Evolutionary conservation across 2,113 vertebrate species (phyloP).

Genomic region (Salvelinus sp.): DNA sequence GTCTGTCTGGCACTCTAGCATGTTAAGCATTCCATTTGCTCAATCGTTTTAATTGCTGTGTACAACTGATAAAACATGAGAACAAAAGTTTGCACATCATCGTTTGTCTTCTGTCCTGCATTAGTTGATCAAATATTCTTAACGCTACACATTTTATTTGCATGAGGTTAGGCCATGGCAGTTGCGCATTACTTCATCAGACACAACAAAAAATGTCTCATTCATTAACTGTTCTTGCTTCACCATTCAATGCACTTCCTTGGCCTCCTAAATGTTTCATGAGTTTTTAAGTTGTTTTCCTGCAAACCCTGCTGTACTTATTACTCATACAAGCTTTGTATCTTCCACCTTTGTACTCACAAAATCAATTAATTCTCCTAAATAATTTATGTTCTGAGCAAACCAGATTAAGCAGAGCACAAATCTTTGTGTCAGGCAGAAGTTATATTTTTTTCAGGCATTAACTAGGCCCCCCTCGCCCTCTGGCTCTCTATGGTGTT

Average conservation of each 20-base stretch:
- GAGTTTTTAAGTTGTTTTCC: conserved; percentile 78
- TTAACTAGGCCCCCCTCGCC: conserved; percentile 63
- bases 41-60: conserved; percentile 33
- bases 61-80: conserved; percentile 24
- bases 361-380: conserved; percentile 81
- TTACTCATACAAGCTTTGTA: conserved; percentile 72
- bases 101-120: conserved; percentile 32
- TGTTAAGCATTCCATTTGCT: conserved; percentile 6
- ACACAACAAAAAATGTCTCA: conserved; percentile 59
- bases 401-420: conserved; percentile 73
- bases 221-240: conserved; percentile 69
- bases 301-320: conserved; percentile 69
- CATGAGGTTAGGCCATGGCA: conserved; percentile 37
- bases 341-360: conserved; percentile 73
- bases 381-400: conserved; percentile 77
- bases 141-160: conserved; percentile 48
- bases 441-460: conserved; percentile 62
- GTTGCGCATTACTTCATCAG: conserved; percentile 55
- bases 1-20: neutral
- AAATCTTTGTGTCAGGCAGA: conserved; percentile 68
- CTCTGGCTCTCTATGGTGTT: conserved; percentile 44
- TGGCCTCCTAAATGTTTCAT: conserved; percentile 78
- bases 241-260: conserved; percentile 62
- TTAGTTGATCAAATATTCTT: conserved; percentile 51
- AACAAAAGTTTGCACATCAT: conserved; percentile 16